Conservation (phyloP, 2,113 vertebrate species). For the Amphilophus citrinellus region DNA sequence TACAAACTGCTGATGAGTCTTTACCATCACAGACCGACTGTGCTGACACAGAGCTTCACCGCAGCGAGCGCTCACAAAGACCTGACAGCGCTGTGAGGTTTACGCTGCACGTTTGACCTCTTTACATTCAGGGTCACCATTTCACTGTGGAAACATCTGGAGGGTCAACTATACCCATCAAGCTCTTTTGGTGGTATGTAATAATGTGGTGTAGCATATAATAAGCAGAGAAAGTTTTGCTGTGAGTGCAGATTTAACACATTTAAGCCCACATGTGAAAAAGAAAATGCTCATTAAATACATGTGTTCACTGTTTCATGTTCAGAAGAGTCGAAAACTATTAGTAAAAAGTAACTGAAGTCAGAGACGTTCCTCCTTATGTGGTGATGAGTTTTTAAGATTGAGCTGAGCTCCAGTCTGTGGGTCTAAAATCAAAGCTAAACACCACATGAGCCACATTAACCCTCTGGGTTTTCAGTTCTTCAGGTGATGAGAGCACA, state of each 20-base stretch:
- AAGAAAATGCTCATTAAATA: not conserved
- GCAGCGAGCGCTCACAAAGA: conserved; percentile 45
- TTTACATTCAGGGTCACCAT: not conserved
- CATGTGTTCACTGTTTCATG: no score
- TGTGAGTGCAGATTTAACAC: no score
- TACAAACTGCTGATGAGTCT: conserved; percentile 77
- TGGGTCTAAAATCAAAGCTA: no score
- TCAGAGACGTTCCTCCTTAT: no score
- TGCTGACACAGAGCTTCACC: conserved; percentile 64
- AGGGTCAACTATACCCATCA: not conserved
- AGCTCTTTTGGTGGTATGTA: not conserved
- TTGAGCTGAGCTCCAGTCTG: no score
- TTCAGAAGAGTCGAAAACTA: no score
- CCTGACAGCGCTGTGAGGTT: not conserved
- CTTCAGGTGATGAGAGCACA: no score
- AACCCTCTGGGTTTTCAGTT: no score
- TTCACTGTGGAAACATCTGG: not conserved
- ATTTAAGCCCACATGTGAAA: not conserved
- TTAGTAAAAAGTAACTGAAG: no score
- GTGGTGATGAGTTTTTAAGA: no score
- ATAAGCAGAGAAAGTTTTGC: no score
- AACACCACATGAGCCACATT: no score
- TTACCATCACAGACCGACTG: conserved; percentile 26
- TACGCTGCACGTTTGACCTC: not conserved
- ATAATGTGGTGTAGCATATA: not conserved